Evolutionary conservation across 2,113 vertebrate species (phyloP).

Genomic region (Xiphophorus couchianus): DNA sequence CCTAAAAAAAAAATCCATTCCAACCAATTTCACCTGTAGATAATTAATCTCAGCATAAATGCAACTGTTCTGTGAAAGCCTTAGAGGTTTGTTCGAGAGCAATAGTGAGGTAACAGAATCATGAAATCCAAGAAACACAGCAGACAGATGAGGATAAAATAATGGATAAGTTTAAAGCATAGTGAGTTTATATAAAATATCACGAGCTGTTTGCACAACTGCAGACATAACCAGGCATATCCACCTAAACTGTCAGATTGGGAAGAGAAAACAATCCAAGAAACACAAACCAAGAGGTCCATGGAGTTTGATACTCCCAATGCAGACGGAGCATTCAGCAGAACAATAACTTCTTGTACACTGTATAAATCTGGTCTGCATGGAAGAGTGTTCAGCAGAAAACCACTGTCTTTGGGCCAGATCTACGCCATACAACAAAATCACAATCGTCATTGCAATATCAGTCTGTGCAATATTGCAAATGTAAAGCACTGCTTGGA

Average conservation of each 20-base stretch:
- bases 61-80: not conserved
- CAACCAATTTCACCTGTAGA: too few relatives aligned
- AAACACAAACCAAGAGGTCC: not conserved
- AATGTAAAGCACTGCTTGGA: too few relatives aligned
- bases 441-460: too few relatives aligned
- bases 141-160: too few relatives aligned
- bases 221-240: not conserved
- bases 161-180: too few relatives aligned
- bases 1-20: too few relatives aligned
- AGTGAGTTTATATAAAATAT: too few relatives aligned
- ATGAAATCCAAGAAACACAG: too few relatives aligned
- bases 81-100: not conserved
- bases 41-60: not conserved
- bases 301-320: not conserved
- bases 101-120: not conserved
- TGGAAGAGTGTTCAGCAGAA: not conserved
- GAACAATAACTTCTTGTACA: not conserved
- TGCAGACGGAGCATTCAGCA: not conserved
- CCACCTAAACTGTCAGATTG: not conserved
- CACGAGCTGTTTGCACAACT: not conserved
- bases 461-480: too few relatives aligned
- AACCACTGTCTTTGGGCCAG: too few relatives aligned
- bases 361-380: not conserved
- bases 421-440: too few relatives aligned
- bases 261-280: not conserved